Conservation (phyloP, 2,113 vertebrate genomes). For the Parus major region DNA sequence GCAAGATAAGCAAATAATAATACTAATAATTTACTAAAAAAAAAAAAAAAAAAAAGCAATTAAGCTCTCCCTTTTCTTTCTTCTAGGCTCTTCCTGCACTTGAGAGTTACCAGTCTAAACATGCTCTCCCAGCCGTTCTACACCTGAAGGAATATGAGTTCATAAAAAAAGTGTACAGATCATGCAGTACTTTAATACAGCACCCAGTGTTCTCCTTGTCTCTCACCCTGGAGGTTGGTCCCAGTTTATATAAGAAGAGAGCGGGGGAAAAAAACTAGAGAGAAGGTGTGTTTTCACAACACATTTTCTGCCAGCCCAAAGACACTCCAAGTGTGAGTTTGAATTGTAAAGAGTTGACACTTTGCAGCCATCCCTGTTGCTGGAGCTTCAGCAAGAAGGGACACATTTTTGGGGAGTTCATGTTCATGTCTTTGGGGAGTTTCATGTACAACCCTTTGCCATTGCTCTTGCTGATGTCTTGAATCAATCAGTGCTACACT, state of each 20-base stretch:
- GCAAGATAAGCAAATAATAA: neutral
- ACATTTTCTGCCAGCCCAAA: neutral
- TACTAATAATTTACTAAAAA: neutral
- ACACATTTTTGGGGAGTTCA: neutral
- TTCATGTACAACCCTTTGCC: neutral
- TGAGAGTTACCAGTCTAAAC: conserved; percentile 4
- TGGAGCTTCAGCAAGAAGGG: neutral
- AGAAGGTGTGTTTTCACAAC: neutral
- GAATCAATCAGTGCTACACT: neutral
- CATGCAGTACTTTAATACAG: neutral
- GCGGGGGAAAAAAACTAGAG: neutral
- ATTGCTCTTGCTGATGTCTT: neutral
- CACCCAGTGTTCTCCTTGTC: neutral
- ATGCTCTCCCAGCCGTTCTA: neutral
- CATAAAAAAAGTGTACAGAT: neutral
- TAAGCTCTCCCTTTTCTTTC: neutral
- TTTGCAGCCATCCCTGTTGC: neutral
- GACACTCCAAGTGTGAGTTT: neutral
- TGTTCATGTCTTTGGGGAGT: neutral
- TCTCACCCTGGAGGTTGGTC: neutral
- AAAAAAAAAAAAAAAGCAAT: too few relatives aligned
- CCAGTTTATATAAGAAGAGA: neutral
- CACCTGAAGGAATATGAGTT: conserved; percentile 4
- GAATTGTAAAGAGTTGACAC: neutral
- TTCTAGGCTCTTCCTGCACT: neutral